phyloP scores from a whole-genome alignment of 1,140 invertebrate species.

The Tetramorium alpestre region DNA sequence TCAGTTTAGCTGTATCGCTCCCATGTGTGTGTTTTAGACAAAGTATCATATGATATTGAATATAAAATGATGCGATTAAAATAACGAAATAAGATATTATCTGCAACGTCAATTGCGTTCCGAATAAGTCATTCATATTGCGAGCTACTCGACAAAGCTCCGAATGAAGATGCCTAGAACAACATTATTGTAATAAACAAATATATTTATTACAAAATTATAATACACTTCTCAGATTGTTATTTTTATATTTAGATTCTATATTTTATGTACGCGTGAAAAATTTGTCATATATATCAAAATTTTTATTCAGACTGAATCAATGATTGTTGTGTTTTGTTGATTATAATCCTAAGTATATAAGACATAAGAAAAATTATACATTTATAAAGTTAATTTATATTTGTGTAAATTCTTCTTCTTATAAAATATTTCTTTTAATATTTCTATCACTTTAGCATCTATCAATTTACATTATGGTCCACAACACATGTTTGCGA shows the following conservation, averaged over 20 bases:
- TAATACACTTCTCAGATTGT: neutral
- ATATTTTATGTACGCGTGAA: neutral
- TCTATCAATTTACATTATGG: conserved; percentile 12
- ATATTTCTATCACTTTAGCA: neutral
- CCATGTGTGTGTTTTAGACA: neutral
- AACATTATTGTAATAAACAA: neutral
- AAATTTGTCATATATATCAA: neutral
- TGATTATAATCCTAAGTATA: neutral
- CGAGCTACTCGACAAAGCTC: conserved; percentile 37
- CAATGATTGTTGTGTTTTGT: neutral
- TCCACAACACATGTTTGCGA: neutral
- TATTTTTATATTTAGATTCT: neutral
- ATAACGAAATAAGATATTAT: neutral
- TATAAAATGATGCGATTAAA: neutral
- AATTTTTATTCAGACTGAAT: neutral
- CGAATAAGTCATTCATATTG: conserved; percentile 14
- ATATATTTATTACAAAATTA: neutral
- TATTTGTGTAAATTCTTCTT: no score
- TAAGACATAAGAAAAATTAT: neutral
- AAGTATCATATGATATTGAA: neutral
- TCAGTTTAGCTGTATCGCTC: neutral
- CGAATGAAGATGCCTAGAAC: conserved; percentile 23
- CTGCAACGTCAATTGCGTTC: conserved; percentile 1
- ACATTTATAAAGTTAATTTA: no score
- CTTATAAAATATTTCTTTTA: neutral